Percentiles rank a stretch among this genome's conserved stretches.
Evolutionary conservation across 2,797 vertebrate species (phyloP).

Genomic region (Echiichthys vipera): DNA sequence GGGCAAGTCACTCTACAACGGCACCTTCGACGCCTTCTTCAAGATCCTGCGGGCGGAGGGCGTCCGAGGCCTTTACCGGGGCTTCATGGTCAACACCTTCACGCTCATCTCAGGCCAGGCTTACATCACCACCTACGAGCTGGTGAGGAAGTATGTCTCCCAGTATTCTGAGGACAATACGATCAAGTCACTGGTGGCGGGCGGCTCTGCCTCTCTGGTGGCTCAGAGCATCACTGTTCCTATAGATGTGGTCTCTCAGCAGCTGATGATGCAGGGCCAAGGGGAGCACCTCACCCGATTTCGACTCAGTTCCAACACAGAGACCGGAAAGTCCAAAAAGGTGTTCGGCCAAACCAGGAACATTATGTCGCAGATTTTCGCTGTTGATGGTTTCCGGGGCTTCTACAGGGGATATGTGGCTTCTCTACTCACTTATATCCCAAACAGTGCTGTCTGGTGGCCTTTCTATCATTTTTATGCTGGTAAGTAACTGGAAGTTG

Average conservation of each 20-base stretch:
- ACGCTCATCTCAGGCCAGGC: conserved; percentile 97
- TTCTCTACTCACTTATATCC: conserved; percentile 96
- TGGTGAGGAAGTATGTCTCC: conserved; percentile 93
- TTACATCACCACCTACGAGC: conserved; percentile 97
- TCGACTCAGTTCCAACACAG: conserved; percentile 68
- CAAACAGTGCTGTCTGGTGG: conserved; percentile 98
- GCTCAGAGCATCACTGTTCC: conserved; percentile 98
- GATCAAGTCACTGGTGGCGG: conserved; percentile 94
- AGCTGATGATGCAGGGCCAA: conserved; percentile 97
- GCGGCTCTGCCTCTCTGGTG: conserved; percentile 93
- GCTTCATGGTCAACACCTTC: conserved; percentile 97
- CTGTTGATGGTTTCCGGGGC: conserved; percentile 89
- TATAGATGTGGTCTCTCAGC: conserved; percentile 95
- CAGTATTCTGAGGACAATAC: conserved; percentile 92
- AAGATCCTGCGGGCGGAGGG: conserved; percentile 93
- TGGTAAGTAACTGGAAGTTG: conserved; percentile 79
- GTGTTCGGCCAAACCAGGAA: conserved; percentile 93
- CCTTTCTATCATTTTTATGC: conserved; percentile 99
- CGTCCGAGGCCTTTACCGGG: conserved; percentile 90
- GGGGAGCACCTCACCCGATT: conserved; percentile 92
- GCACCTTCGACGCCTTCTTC: conserved; percentile 93
- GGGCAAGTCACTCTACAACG: conserved; percentile 92
- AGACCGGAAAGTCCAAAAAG: conserved; percentile 65
- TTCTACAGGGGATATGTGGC: conserved; percentile 97
- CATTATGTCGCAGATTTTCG: conserved; percentile 93